A percentile compares a stretch with the other conserved stretches of the same genome.
phyloP scores from a whole-genome alignment of 2,888 invertebrate species.

The Phymatocera aterrima region DNA sequence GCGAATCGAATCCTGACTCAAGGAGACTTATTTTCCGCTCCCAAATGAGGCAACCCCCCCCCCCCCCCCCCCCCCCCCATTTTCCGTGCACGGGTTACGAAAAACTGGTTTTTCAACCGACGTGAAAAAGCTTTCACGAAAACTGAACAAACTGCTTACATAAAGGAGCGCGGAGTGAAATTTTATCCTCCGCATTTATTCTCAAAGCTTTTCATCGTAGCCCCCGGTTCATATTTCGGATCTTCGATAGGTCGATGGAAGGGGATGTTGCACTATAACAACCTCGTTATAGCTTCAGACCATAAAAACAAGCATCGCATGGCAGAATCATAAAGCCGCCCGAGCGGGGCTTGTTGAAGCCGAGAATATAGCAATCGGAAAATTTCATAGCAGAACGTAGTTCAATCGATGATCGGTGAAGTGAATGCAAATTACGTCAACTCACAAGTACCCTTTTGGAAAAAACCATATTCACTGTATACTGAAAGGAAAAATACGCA shows the following conservation, averaged over 20 bases:
- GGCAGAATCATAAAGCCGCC: not conserved
- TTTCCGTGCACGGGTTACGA: too few relatives aligned
- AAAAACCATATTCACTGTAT: too few relatives aligned
- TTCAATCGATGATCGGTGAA: slow-evolving; percentile 3
- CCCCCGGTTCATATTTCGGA: not conserved
- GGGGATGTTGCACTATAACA: not conserved
- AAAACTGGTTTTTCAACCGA: too few relatives aligned
- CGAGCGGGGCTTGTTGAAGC: not conserved
- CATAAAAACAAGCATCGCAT: not conserved
- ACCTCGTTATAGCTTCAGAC: not conserved
- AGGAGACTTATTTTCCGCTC: too few relatives aligned
- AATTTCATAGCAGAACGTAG: slow-evolving; percentile 6
- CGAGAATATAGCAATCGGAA: slow-evolving; percentile 4
- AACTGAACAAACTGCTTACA: too few relatives aligned
- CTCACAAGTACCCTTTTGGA: too few relatives aligned
- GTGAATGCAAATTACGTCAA: not conserved
- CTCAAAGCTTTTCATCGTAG: not conserved
- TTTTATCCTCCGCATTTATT: not conserved
- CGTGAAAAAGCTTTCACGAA: too few relatives aligned
- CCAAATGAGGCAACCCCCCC: too few relatives aligned
- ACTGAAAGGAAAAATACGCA: too few relatives aligned
- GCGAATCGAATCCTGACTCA: too few relatives aligned
- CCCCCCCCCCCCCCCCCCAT: too few relatives aligned
- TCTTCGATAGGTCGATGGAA: not conserved
- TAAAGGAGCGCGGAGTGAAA: too few relatives aligned